Evolutionary conservation across 2,113 vertebrate species (phyloP), one percentile per base, ranked within the genome.

Genomic region (Istiophorus platypterus): DNA sequence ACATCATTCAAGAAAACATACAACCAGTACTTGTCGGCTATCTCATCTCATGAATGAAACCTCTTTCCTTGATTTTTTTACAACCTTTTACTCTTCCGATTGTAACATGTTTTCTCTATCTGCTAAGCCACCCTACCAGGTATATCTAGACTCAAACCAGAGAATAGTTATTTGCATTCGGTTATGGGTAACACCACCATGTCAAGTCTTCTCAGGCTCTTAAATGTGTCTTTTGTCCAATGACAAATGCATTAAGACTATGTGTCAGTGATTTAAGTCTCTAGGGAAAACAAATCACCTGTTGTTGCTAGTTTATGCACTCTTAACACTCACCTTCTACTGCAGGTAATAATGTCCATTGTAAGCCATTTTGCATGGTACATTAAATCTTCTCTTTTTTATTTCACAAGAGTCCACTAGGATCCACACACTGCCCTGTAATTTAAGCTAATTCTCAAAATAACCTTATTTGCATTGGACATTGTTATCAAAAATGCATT

Each of bases 1-100:
- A 59, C 56, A 54, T 59, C 66, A 34, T 66, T 73, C 67, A 61
- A n/a, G 70, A 24, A 27, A 54, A 39, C 63, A 56, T 54, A 45
- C 24, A 61, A 74, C 22, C 22, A 57, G 27, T 29, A 41, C 31
- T 34, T 78, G 31, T 72, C 15, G 15, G 29, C 47, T 45, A 37
- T 26, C 15, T 41, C 20, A 68, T 47, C 14, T 29, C 27, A 7
- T 15, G 13, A 65, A 12, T 31, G 45, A 66, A 49, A 49, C 11
- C 26, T 54, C 22, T 64, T 14, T 63, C 54, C 5, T 54, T 57
- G 6, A 58, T 22, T 54, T 80, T 63, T 57, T n/a, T n/a, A n/a
- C 45, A 14, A n/a, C 39, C 59, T 67, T 68, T 56, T 76, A 80
- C 72, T 76, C 54, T 54, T 34, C 15, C 20, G 11, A 54, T 26